Evolutionary conservation across 1,140 invertebrate species (phyloP).

Genomic region (Octopus sinensis): DNA sequence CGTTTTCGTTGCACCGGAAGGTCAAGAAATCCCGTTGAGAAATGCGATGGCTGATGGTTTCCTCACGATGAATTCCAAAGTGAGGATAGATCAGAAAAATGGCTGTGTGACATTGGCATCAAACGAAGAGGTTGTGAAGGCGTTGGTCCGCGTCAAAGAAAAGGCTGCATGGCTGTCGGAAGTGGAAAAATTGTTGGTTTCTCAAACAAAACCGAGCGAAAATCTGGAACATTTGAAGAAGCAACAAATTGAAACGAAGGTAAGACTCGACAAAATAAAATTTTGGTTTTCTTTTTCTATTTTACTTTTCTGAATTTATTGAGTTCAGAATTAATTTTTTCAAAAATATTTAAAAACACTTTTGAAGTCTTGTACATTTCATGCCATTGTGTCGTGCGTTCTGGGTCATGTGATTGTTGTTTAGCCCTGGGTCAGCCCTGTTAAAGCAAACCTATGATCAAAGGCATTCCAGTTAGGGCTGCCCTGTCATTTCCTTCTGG

Average conservation of each 20-base stretch:
- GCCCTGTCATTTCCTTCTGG: too few species aligned
- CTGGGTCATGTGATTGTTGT: too few species aligned
- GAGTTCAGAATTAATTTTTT: too few species aligned
- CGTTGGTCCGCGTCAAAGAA: constrained; percentile 46
- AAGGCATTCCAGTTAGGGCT: too few species aligned
- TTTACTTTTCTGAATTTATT: too few species aligned
- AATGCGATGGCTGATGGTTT: constrained; percentile 52
- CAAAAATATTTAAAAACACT: too few species aligned
- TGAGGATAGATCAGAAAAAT: constrained; percentile 68
- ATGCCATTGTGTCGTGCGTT: too few species aligned
- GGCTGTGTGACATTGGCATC: constrained; percentile 51
- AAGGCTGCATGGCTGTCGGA: constrained; percentile 80
- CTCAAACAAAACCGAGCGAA: constrained; percentile 80
- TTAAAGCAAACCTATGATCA: too few species aligned
- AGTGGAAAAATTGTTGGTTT: constrained; percentile 80
- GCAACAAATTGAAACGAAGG: constrained; percentile 70
- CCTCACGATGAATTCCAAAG: constrained; percentile 64
- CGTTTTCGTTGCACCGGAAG: constrained; percentile 48
- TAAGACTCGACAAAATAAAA: constrained; percentile 25
- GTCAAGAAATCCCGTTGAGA: constrained; percentile 45
- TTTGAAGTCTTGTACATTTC: too few species aligned
- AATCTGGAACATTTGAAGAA: constrained; percentile 81
- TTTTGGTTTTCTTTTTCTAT: too few species aligned
- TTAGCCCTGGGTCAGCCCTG: too few species aligned
- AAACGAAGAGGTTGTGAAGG: constrained; percentile 42